A percentile compares a stretch with the other conserved stretches of the same genome.
Conservation (phyloP, 2,888 invertebrate genomes). For the Ganaspis brasiliensis region DNA sequence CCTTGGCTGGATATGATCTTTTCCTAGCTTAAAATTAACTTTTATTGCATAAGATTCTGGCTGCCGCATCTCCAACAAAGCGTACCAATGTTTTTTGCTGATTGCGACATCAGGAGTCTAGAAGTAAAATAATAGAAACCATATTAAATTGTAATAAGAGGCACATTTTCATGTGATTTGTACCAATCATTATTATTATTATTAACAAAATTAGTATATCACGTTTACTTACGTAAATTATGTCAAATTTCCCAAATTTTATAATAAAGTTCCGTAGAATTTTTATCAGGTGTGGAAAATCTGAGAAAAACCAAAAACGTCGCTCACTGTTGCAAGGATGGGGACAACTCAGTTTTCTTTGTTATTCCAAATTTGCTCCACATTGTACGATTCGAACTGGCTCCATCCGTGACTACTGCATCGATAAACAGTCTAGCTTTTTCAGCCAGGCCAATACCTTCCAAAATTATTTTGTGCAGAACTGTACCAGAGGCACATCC, state of each 20-base stretch:
- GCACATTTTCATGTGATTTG: not conserved
- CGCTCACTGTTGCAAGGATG: constrained; percentile 14
- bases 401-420: constrained; percentile 59
- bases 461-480: constrained; percentile 61
- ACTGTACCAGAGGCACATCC: constrained; percentile 59
- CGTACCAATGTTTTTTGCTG: constrained; percentile 41
- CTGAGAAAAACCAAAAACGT: constrained; percentile 50
- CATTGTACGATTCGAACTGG: constrained; percentile 54
- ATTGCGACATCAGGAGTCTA: no score
- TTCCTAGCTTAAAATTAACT: constrained; percentile 26
- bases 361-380: constrained; percentile 44
- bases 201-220: no score
- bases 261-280: constrained; percentile 17
- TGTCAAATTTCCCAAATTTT: not conserved
- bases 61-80: constrained; percentile 17
- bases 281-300: constrained; percentile 49
- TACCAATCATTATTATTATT: no score
- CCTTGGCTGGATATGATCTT: constrained; percentile 30
- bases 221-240: constrained; percentile 11
- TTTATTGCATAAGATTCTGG: not conserved
- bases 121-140: no score
- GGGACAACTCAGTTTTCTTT: not conserved
- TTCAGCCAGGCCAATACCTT: constrained; percentile 63
- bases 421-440: constrained; percentile 54
- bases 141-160: not conserved